Evolutionary conservation across 2,888 invertebrate species (phyloP), one percentile per base, ranked within the genome.

Genomic region (Zaprionus obscuricornis): DNA sequence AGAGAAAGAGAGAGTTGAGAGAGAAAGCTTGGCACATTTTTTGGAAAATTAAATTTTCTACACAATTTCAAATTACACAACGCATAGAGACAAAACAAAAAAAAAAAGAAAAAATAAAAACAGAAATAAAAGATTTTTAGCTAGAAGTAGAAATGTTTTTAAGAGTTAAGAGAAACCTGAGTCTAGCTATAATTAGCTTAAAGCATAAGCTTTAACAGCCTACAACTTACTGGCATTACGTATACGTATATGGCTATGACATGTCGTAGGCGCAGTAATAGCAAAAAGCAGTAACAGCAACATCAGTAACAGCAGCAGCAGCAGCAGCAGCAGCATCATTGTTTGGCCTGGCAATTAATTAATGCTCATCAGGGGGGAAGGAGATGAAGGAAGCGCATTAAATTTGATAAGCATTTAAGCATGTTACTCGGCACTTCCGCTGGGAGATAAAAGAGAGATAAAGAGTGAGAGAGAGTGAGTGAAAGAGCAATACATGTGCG

Each of bases 401-500:
- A 83, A 79, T 81, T 83, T 79, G 84, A 79, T 79, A 79, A 79
- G 78, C 78, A 81, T 79, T 83, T 79, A 76, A 84, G 78, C 78
- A 81, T 83, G 81, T 83, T 84, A 79, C 81, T 83, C 74, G 71
- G 71, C 84, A 79, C 81, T 76, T 79, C 78, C 78, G 79, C 43
- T 67, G 57, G 42, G 50, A 66, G 62, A 66, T 70, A 66, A 71
- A 37, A 33, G 43, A 51, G 34, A 29, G 31, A 24, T 14, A 40
- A 51, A 26, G 40, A 13, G 33, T 6, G 36, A 17, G 7, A 3
- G 18, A 8, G 17, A 17, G 27, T 27, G 33, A 11, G 33, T 14
- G 33, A 8, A 11, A 3, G 4, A 3, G n/a, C 29, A 3, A 3
- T n/a, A n/a, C n/a, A 3, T 60, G 49, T 52, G 62, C 58, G 74